Evolutionary conservation across 2,113 vertebrate species (phyloP).

Genomic region (Polyodon spathula): DNA sequence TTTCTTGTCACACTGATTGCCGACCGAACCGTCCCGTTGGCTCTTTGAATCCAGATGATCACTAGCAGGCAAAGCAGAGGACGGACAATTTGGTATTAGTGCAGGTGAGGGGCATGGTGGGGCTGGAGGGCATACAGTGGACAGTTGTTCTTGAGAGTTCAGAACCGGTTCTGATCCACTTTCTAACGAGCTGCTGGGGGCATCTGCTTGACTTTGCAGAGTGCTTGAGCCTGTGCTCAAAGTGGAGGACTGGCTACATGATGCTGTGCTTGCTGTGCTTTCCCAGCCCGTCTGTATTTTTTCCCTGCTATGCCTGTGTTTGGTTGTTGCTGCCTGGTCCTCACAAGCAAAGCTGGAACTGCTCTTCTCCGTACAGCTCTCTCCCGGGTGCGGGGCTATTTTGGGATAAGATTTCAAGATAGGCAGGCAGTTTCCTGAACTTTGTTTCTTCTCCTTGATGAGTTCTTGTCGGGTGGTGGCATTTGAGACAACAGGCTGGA

Average conservation of each 20-base stretch:
- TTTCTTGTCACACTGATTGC: slow-evolving; percentile 35
- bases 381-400: slow-evolving; percentile 75
- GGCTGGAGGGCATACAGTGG: too few species aligned
- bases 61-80: slow-evolving; percentile 11
- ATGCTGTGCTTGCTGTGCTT: slow-evolving; percentile 9
- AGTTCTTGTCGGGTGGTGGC: slow-evolving; percentile 38
- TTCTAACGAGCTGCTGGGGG: neutral
- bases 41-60: neutral
- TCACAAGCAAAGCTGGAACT: slow-evolving; percentile 29
- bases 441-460: slow-evolving; percentile 46
- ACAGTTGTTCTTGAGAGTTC: neutral
- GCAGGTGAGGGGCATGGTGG: too few species aligned
- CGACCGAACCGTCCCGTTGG: slow-evolving; percentile 17
- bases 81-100: neutral
- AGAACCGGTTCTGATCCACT: too few species aligned
- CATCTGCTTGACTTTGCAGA: neutral
- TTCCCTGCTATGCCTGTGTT: slow-evolving; percentile 25
- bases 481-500: slow-evolving; percentile 63
- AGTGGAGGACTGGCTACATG: slow-evolving; percentile 4
- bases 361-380: slow-evolving; percentile 37
- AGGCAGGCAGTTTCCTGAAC: slow-evolving; percentile 62
- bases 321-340: slow-evolving; percentile 23
- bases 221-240: neutral
- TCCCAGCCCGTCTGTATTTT: slow-evolving; percentile 20
- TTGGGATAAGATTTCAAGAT: slow-evolving; percentile 74